Evolutionary conservation across 2,797 vertebrate genomes (phyloP).

Genomic region (Sebastes melanostomus): DNA sequence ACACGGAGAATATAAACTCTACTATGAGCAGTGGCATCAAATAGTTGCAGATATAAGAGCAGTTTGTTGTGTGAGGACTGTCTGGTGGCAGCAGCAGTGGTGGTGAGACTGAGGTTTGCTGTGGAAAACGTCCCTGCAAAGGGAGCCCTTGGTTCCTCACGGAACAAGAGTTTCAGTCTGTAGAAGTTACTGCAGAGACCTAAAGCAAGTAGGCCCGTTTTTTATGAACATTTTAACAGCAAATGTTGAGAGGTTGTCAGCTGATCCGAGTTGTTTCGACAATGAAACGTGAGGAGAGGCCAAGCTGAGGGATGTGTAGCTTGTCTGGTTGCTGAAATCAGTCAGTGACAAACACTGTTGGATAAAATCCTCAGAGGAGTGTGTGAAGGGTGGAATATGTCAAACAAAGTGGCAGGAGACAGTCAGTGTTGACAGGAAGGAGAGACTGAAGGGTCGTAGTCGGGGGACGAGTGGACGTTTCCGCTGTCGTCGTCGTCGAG

Average conservation of each 20-base stretch:
- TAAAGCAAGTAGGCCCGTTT: constrained; percentile 30
- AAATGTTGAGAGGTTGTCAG: constrained; percentile 19
- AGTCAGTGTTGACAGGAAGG: constrained; percentile 23
- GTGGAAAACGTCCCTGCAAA: constrained; percentile 57
- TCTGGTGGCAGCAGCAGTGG: constrained; percentile 61
- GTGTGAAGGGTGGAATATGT: constrained; percentile 17
- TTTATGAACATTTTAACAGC: constrained; percentile 8
- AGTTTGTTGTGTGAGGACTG: constrained; percentile 53
- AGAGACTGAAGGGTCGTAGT: neutral
- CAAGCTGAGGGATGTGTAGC: constrained; percentile 39
- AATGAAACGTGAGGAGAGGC: constrained; percentile 36
- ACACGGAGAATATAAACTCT: constrained; percentile 35
- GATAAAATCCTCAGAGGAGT: constrained; percentile 49
- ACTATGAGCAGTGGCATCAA: constrained; percentile 38
- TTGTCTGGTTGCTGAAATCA: constrained; percentile 46
- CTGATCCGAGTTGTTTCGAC: constrained; percentile 35
- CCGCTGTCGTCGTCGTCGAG: constrained; percentile 57
- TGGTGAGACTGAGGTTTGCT: constrained; percentile 65
- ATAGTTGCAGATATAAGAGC: constrained; percentile 37
- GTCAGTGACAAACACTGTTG: constrained; percentile 42
- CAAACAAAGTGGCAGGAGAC: constrained; percentile 38
- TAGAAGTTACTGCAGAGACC: constrained; percentile 44
- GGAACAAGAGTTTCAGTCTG: constrained; percentile 43
- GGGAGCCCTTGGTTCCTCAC: constrained; percentile 69
- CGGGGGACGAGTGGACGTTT: constrained; percentile 60